Evolutionary conservation across 2,797 vertebrate genomes (phyloP).

Genomic region (Malurus leucopterus): DNA sequence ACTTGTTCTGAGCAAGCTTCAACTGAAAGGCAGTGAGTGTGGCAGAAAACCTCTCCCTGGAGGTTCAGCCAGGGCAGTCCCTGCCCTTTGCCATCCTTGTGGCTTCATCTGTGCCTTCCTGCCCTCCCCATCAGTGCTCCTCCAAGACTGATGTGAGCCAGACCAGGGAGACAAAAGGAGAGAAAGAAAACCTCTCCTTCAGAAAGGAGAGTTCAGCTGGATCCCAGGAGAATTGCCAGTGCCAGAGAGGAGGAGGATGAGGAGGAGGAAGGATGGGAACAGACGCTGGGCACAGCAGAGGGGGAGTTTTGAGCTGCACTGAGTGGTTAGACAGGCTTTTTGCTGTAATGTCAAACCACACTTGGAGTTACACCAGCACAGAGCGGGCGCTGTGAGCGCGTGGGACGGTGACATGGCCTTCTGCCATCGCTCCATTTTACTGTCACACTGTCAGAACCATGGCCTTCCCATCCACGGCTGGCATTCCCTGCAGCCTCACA

Average conservation of each 20-base stretch:
- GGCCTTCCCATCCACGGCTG: background rate
- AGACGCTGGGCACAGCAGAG: background rate
- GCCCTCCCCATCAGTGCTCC: accelerated
- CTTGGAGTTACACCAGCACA: background rate
- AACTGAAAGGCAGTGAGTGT: background rate
- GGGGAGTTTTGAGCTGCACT: background rate
- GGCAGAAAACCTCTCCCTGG: background rate
- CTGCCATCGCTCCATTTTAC: background rate
- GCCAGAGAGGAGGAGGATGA: background rate
- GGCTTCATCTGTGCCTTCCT: background rate
- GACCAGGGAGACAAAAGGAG: background rate
- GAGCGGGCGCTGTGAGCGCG: background rate
- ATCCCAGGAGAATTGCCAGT: background rate
- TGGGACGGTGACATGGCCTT: background rate
- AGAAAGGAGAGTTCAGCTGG: background rate
- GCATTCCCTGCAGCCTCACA: background rate
- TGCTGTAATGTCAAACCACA: background rate
- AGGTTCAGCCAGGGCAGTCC: background rate
- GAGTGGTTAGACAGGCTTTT: background rate
- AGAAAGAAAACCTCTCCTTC: background rate
- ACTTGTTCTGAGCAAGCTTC: background rate
- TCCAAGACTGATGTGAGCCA: background rate
- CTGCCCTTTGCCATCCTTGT: background rate
- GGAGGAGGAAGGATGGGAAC: background rate
- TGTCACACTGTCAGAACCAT: background rate